Conservation (phyloP, 92 coral and sea anemone species). For the Isaurus tuberculatus region DNA sequence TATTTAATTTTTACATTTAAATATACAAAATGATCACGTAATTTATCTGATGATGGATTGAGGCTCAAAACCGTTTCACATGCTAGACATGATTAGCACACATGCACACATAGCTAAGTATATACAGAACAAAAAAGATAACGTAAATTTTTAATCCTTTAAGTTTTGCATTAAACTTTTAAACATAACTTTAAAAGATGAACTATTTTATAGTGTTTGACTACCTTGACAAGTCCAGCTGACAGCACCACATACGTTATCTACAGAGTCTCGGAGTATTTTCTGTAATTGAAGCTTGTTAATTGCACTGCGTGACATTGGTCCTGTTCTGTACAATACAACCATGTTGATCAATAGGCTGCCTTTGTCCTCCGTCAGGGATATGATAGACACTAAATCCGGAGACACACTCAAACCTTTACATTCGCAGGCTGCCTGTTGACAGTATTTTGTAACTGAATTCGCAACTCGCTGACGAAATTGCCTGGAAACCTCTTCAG, state of each 20-base stretch:
- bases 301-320: conserved; percentile 6
- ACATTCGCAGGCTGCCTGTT: conserved; percentile 22
- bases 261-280: conserved; percentile 15
- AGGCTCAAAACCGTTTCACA: too few relatives aligned
- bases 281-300: conserved; percentile 15
- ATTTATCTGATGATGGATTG: too few relatives aligned
- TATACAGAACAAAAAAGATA: too few relatives aligned
- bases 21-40: too few relatives aligned
- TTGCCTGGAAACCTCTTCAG: not conserved
- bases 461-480: conserved; percentile 42
- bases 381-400: conserved; percentile 24
- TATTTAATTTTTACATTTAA: too few relatives aligned
- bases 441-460: conserved; percentile 35
- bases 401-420: not conserved
- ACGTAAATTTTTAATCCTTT: not conserved
- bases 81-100: too few relatives aligned
- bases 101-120: too few relatives aligned
- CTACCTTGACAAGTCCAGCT: conserved; percentile 41
- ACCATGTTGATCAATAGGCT: conserved; percentile 16
- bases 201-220: too few relatives aligned
- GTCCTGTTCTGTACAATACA: conserved; percentile 25
- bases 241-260: conserved; percentile 30
- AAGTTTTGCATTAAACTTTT: not conserved
- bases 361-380: conserved; percentile 17
- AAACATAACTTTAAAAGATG: not conserved